Base-by-base conservation (phyloP, 2,888 invertebrate species). In the Acrocera orbiculus region DNA sequence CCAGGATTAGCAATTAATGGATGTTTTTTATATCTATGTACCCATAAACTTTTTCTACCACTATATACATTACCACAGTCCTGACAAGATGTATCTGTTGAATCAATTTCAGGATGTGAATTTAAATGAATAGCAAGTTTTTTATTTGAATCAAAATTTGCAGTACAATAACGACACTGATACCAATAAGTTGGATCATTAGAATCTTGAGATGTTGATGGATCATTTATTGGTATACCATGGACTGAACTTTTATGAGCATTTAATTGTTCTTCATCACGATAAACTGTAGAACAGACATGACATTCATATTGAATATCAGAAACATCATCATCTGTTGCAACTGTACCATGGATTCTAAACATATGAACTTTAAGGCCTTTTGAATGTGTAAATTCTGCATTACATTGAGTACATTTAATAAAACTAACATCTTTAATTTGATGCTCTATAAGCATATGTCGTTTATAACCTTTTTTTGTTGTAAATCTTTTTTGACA, bases 1-100 rank as follows among this genome's bases (percentile, higher is more conserved):
- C 54, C 54, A 4, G 61, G 61, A 42, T 58, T 53, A 1, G 61
- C 53, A 14, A 57, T 50, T 37, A 56, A 53, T 4, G 61, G 61
- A 52, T 61, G 61, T 43, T 61, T 61, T 39, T 61, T 61, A 36
- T 61, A 58, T 13, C 61, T 56, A 49, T 61, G 61, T 30, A 61
- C 61, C 61, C 61, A 61, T 23, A 61, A 48, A 40, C 60, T 60
- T 42, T 60, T 60, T 11, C 60, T 50, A 3, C 59, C 58, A 32
- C 58, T 57, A 38, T 61, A 61, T 1, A 61, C 56, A 40, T 59
- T 61, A 15, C 59, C 61, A 35, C 61, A 61, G 37, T 61, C 61
- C 42, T 61, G 60, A 43, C 61, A 61, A 16, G 61, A 60, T 34
- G 59, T 60, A 36, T 60, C 60, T 36, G 53, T 55, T 3, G 56